Evolutionary conservation across 2,113 vertebrate genomes (phyloP), one percentile per base, ranked within the genome.

Genomic region (Ahaetulla prasina): DNA sequence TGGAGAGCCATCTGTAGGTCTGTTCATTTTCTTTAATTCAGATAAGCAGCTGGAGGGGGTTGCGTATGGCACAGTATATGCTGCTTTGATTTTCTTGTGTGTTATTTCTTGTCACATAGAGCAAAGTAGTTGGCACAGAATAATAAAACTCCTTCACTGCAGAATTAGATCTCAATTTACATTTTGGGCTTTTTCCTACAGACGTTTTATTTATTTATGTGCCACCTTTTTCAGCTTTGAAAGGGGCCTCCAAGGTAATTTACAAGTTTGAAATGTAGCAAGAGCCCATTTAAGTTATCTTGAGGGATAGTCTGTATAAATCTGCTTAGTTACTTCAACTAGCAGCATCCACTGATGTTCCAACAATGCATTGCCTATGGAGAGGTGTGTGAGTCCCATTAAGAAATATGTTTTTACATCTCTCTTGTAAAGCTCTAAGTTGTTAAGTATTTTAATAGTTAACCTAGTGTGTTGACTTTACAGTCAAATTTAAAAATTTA

Each of bases 21-120:
- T 94, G 92, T 94, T 93, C 68, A 93, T 94, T 97, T 90, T 92
- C 91, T 94, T 94, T 97, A 93, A 97, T 97, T 97, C 95, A 97
- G 94, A 91, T 96, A 96, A 98, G 96, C 97, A 98, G 96, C 97
- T 98, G 96, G 95, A 97, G 96, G 95, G 74, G 53, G 92, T 95
- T 97, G 95, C 98, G 98, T 97, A 97, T 98, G 97, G 97, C 97
- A 87, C 94, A 94, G 93, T 90, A 90, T 92, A 85, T 22, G 45
- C 91, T 93, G 89, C 92, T 74, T 92, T 89, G 53, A 89, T 89
- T 47, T 94, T 93, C 92, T 68, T 30, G 93, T 94, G 35, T 97
- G 45, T 90, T 93, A 85, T 95, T 91, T 95, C 30, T 93, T 92
- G 43, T 57, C 74, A 94, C 68, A 52, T 55, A 60, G 80, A 22